phyloP scores from a whole-genome alignment of 2,113 vertebrate species.

The Triplophysa siluroides region DNA sequence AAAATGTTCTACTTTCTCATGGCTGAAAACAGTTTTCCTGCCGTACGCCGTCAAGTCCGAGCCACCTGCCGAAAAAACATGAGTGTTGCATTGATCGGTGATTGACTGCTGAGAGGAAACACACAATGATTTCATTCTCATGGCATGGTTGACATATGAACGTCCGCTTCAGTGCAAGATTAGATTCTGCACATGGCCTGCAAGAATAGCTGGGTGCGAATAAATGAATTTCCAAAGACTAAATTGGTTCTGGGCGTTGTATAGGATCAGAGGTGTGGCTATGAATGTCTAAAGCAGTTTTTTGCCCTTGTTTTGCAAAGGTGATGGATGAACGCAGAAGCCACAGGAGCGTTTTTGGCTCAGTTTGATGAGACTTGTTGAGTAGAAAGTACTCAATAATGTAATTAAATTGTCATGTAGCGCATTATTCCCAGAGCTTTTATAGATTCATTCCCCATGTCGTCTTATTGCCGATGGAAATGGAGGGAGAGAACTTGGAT shows the following conservation, averaged over 20 bases:
- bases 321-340: background rate
- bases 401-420: conserved; percentile 37
- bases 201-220: background rate
- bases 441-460: conserved; percentile 52
- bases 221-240: conserved; percentile 20
- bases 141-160: conserved; percentile 31
- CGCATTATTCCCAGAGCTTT: conserved; percentile 51
- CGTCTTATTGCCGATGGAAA: conserved; percentile 48
- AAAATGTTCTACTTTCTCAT: background rate
- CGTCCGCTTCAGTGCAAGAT: conserved; percentile 12
- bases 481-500: conserved; percentile 40
- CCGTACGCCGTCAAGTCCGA: conserved; percentile 31
- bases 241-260: conserved; percentile 16
- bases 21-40: conserved; percentile 5
- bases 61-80: conserved; percentile 25
- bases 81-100: conserved; percentile 50
- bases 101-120: conserved; percentile 46
- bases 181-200: conserved; percentile 8
- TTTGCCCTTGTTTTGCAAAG: background rate
- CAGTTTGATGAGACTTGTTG: conserved; percentile 14
- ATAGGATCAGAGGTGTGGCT: background rate
- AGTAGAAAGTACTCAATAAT: background rate
- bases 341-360: background rate
- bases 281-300: conserved; percentile 1
- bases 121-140: conserved; percentile 52